A percentile compares a stretch with the other conserved stretches of the same genome.
phyloP scores from a whole-genome alignment of 1,140 invertebrate genomes.

The Drosophila nigromelanica region DNA sequence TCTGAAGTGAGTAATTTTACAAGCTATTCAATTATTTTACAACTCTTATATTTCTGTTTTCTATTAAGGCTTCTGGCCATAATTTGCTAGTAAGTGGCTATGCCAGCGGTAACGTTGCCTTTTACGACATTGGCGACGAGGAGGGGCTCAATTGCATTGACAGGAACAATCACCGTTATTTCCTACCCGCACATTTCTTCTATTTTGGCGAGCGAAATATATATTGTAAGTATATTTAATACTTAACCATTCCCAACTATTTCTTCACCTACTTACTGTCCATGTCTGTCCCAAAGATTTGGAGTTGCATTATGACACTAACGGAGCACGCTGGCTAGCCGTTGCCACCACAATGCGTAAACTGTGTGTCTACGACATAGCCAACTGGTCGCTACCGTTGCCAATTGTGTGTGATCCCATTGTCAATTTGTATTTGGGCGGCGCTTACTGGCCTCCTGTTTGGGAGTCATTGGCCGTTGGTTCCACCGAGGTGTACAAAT shows the following conservation, averaged over 20 bases:
- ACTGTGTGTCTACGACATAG: slow-evolving; percentile 63
- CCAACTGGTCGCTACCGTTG: slow-evolving; percentile 49
- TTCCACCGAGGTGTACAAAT: slow-evolving; percentile 27
- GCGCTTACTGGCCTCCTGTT: slow-evolving; percentile 58
- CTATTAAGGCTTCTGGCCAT: slow-evolving; percentile 54
- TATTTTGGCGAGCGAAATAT: slow-evolving; percentile 66
- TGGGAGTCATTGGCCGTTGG: slow-evolving; percentile 58
- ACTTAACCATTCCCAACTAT: too few relatives aligned
- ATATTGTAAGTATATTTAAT: slow-evolving; percentile 45
- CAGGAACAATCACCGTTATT: slow-evolving; percentile 35
- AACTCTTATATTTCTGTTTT: background rate
- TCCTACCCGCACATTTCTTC: slow-evolving; percentile 54
- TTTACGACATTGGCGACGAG: slow-evolving; percentile 64
- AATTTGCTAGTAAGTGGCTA: slow-evolving; percentile 62
- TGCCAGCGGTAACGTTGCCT: slow-evolving; percentile 59
- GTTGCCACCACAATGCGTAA: slow-evolving; percentile 41
- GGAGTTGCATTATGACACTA: slow-evolving; percentile 69
- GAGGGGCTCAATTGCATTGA: slow-evolving; percentile 50
- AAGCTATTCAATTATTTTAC: background rate
- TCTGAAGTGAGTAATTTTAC: slow-evolving; percentile 55
- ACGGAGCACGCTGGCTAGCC: slow-evolving; percentile 68
- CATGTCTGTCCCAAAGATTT: slow-evolving; percentile 39
- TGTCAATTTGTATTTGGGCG: slow-evolving; percentile 41
- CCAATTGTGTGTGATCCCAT: slow-evolving; percentile 43
- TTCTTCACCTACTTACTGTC: background rate